Conservation (phyloP, 2,113 vertebrate genomes). For the Malurus melanocephalus region DNA sequence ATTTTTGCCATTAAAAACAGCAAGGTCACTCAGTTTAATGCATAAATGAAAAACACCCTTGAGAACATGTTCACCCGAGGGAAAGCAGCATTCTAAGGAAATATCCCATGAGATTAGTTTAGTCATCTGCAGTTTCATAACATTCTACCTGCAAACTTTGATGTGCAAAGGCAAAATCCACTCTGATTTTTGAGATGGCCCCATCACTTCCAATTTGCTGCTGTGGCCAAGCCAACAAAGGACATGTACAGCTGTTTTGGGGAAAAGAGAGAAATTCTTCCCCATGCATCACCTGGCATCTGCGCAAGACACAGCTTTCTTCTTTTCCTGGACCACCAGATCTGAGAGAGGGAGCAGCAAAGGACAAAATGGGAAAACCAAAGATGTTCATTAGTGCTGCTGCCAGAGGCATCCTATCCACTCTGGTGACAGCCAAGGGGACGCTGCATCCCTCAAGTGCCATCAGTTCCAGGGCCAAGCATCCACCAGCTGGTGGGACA, state of each 20-base stretch:
- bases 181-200: not conserved
- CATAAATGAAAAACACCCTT: not conserved
- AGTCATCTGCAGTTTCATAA: conserved; percentile 17
- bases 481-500: not conserved
- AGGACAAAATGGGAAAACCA: not conserved
- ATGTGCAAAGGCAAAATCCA: not conserved
- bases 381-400: not conserved
- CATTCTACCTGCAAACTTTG: not conserved
- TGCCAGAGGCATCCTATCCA: not conserved
- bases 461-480: not conserved
- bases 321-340: not conserved
- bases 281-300: fast-evolving
- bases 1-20: not conserved
- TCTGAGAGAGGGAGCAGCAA: not conserved
- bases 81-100: conserved; percentile 1
- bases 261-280: not conserved
- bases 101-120: not conserved
- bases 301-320: not conserved
- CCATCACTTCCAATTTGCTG: not conserved
- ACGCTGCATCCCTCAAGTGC: not conserved
- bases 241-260: not conserved
- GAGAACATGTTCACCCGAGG: not conserved
- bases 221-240: not conserved
- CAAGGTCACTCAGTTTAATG: conserved; percentile 10
- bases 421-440: not conserved